Evolutionary conservation across 1,140 invertebrate genomes (phyloP), one percentile per base, ranked within the genome.

Genomic region (Helicoverpa zea): DNA sequence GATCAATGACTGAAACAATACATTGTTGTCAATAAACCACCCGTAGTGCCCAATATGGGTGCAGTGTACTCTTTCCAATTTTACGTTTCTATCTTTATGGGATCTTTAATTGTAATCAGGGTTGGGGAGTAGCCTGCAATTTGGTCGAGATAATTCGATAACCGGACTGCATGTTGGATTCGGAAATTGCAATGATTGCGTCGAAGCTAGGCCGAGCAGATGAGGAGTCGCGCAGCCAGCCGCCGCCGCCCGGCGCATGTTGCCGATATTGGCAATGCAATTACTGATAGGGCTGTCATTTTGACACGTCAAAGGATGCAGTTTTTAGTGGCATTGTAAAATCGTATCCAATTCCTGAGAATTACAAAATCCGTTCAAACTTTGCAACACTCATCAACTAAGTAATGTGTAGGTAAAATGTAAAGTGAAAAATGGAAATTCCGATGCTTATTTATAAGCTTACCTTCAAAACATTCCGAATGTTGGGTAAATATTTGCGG

Each of bases 121-220:
- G 64, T 56, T 47, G 14, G 51, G 63, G 76, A 79, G 64, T 79
- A 79, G 76, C 76, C 76, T 68, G 63, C 63, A 79, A 79, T 79
- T 79, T 79, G 16, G 66, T 35, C 18, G 51, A 64, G 58, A 58
- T 83, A 80, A 83, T 79, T 79, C 61, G 70, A 80, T 83, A 78
- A 54, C 35, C 63, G 64, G 63, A 66, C n/a, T 58, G 75, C 58
- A 75, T 61, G 73, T 61, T 49, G 54, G 80, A 80, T 81, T 89
- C 89, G 92, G 91, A 92, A 93, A 93, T 94, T 90, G 88, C 88
- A 88, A 86, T 93, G 89, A 91, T 89, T 92, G 90, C 86, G 81
- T 87, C 83, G 80, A 84, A 80, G 43, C 56, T 52, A 56, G 70
- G 72, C 70, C 47, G n/a, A 56, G 76, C 80, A 79, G 79, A 72